phyloP scores from a whole-genome alignment of 1,140 invertebrate species.

The Calycopis cecrops region DNA sequence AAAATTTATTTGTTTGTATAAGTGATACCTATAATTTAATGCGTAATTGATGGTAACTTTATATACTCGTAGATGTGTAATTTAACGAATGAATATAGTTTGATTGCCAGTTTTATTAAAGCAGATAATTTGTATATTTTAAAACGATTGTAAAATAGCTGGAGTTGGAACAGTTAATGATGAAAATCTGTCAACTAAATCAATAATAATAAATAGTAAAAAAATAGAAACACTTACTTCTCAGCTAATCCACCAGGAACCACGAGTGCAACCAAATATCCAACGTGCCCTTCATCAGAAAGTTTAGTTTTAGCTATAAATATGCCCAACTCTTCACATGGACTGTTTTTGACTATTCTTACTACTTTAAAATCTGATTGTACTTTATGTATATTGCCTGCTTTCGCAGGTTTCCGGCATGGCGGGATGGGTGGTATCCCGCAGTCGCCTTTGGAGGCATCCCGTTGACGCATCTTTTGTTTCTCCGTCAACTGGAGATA shows the following conservation, averaged over 20 bases:
- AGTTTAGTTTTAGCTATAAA: constrained; percentile 87
- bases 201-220: constrained; percentile 1
- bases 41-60: no score
- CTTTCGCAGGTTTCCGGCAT: constrained; percentile 64
- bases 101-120: no score
- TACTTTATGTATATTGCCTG: constrained; percentile 61
- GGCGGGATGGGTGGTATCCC: constrained; percentile 68
- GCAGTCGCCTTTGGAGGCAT: constrained; percentile 54
- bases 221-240: constrained; percentile 75
- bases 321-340: constrained; percentile 86
- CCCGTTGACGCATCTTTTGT: constrained; percentile 64
- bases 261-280: constrained; percentile 89
- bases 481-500: constrained; percentile 65
- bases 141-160: no score
- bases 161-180: not conserved
- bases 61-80: no score
- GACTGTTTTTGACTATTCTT: constrained; percentile 79
- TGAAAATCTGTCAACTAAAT: no score
- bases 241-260: constrained; percentile 86
- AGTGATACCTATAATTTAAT: no score
- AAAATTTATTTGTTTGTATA: no score
- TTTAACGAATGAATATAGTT: no score
- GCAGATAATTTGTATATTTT: no score
- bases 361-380: constrained; percentile 78
- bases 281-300: constrained; percentile 79